Percentiles rank a stretch among this genome's conserved stretches.
Evolutionary conservation across 2,888 invertebrate species (phyloP).

Genomic region (Philopedon plagiatum): DNA sequence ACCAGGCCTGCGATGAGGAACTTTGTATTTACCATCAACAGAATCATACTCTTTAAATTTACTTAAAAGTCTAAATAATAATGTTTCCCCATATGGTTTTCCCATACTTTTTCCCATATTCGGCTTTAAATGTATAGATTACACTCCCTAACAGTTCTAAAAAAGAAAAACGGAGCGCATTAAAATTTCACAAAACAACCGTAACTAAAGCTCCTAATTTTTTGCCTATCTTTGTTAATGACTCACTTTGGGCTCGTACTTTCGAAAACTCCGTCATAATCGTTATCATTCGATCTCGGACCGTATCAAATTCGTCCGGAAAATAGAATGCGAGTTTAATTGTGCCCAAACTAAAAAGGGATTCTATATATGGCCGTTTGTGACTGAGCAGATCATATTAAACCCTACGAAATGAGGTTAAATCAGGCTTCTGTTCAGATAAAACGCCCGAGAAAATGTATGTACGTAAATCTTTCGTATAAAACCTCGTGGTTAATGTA

Average conservation of each 20-base stretch:
- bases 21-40: no score
- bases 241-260: neutral
- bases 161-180: neutral
- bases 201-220: neutral
- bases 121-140: no score
- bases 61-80: no score
- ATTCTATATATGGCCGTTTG: slow-evolving; percentile 11
- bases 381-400: slow-evolving; percentile 18
- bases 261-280: slow-evolving; percentile 5
- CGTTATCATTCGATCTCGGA: slow-evolving; percentile 22
- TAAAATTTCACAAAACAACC: neutral
- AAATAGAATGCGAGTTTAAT: slow-evolving; percentile 15
- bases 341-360: slow-evolving; percentile 18
- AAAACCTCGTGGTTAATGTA: slow-evolving; percentile 10
- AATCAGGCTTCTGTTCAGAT: slow-evolving; percentile 10
- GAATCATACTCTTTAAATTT: no score
- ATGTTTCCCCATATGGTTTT: no score
- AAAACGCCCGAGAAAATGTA: slow-evolving; percentile 8
- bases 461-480: slow-evolving; percentile 2
- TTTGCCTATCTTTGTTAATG: slow-evolving; percentile 6
- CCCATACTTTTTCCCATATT: no score
- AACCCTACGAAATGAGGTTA: slow-evolving; percentile 7
- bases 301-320: slow-evolving; percentile 11
- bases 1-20: no score
- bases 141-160: neutral